A percentile compares a stretch with the other conserved stretches of the same genome.
phyloP scores from a whole-genome alignment of 2,797 vertebrate species.

The Apogon hyalosoma region DNA sequence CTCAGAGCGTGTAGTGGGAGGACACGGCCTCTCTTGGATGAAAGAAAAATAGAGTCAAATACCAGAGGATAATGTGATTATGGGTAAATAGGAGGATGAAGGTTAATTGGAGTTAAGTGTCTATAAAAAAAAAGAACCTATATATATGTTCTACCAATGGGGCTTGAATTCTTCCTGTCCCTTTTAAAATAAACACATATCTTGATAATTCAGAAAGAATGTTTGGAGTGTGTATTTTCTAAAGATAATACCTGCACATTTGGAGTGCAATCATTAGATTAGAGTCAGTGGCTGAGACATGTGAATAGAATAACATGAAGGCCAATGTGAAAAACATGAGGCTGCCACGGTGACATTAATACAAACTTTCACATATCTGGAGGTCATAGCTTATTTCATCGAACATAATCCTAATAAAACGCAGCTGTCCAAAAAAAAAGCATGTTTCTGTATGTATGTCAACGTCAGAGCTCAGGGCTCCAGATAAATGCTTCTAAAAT shows the following conservation, averaged over 20 bases:
- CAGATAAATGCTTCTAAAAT: too few relatives aligned
- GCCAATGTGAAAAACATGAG: slow-evolving; percentile 18
- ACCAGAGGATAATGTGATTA: slow-evolving; percentile 82
- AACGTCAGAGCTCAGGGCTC: too few relatives aligned
- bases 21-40: slow-evolving; percentile 53
- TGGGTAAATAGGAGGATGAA: slow-evolving; percentile 68
- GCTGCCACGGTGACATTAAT: slow-evolving; percentile 10
- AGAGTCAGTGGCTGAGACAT: slow-evolving; percentile 34
- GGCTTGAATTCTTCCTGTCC: slow-evolving; percentile 48
- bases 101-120: slow-evolving; percentile 84
- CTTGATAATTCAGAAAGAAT: slow-evolving; percentile 52
- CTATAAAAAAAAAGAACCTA: slow-evolving; percentile 57
- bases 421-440: too few relatives aligned
- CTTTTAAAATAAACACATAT: slow-evolving; percentile 71
- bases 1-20: slow-evolving; percentile 49
- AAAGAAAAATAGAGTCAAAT: slow-evolving; percentile 73
- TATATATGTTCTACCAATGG: slow-evolving; percentile 43
- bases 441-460: too few relatives aligned
- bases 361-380: slow-evolving; percentile 9
- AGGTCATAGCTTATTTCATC: not conserved
- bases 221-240: slow-evolving; percentile 62
- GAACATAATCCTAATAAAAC: too few relatives aligned
- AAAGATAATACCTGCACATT: slow-evolving; percentile 59
- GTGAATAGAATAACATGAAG: slow-evolving; percentile 35
- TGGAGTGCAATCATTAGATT: slow-evolving; percentile 60